Evolutionary conservation across 2,797 vertebrate genomes (phyloP).

Genomic region (Capromys pilorides): DNA sequence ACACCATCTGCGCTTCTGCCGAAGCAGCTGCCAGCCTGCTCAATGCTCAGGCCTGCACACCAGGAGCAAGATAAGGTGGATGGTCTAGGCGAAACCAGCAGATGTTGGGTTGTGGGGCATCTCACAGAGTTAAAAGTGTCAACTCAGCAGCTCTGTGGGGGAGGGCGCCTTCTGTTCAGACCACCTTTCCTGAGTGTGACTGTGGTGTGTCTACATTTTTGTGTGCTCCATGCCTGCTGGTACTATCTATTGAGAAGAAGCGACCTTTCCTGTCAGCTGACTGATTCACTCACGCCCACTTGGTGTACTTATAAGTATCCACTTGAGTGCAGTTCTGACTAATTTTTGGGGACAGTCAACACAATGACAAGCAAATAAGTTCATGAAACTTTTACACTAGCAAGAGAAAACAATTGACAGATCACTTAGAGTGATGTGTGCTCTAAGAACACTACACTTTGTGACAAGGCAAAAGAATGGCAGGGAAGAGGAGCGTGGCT

Average conservation of each 20-base stretch:
- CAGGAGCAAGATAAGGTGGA: background rate
- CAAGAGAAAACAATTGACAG: background rate
- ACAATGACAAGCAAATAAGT: background rate
- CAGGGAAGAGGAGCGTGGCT: background rate
- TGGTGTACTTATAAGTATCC: background rate
- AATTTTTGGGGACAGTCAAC: background rate
- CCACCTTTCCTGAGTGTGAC: background rate
- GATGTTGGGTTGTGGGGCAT: slow-evolving; percentile 11
- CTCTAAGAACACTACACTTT: background rate
- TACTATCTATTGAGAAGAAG: background rate
- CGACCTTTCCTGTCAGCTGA: background rate
- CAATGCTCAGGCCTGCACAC: background rate
- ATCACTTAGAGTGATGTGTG: background rate
- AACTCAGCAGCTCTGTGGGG: background rate
- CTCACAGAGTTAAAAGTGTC: slow-evolving; percentile 47
- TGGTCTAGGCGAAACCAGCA: background rate
- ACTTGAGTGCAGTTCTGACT: background rate
- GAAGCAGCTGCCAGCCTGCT: slow-evolving; percentile 51
- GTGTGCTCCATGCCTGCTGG: background rate
- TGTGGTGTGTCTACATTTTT: background rate
- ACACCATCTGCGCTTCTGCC: slow-evolving; percentile 59
- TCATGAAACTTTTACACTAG: background rate
- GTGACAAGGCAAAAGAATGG: background rate
- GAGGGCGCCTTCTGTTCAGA: background rate
- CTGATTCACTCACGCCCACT: background rate